These are phyloP conservation scores for Poeciliopsis occidentalis DNA, from an alignment of 2,113 vertebrate species.

Conservation along the genomic window DNA sequence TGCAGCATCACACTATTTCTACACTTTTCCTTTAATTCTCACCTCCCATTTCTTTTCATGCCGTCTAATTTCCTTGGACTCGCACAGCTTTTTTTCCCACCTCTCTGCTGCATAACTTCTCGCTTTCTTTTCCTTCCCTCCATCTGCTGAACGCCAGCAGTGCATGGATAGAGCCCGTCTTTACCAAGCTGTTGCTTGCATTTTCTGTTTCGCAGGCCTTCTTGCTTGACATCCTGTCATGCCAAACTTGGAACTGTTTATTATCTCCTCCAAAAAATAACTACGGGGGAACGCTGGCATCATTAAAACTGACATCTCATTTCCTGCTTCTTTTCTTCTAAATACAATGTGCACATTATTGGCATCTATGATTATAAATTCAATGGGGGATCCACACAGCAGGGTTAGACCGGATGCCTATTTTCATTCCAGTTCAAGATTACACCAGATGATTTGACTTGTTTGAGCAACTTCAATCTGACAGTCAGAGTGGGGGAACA, in stretches of 20 bases:
- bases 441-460: conserved; percentile 56
- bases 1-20: conserved; percentile 18
- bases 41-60: conserved; percentile 30
- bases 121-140: conserved; percentile 44
- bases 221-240: conserved; percentile 68
- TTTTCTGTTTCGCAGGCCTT: conserved; percentile 46
- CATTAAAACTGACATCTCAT: conserved; percentile 74
- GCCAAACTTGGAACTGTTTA: conserved; percentile 67
- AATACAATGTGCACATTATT: conserved; percentile 69
- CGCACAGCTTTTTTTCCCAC: conserved; percentile 36
- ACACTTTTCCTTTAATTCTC: conserved; percentile 49
- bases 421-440: conserved; percentile 57
- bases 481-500: conserved; percentile 27
- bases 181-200: conserved; percentile 67
- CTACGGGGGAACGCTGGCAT: conserved; percentile 64
- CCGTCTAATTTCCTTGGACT: conserved; percentile 52
- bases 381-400: conserved; percentile 27
- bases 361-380: conserved; percentile 67
- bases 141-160: conserved; percentile 70
- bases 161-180: conserved; percentile 53
- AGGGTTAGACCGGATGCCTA: conserved; percentile 25
- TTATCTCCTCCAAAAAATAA: conserved; percentile 70
- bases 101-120: conserved; percentile 63
- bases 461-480: conserved; percentile 43
- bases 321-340: conserved; percentile 71